These are phyloP conservation scores for Sebastes ruberrimus DNA, from an alignment of 2,797 vertebrate genomes.

Conservation along the genomic window DNA sequence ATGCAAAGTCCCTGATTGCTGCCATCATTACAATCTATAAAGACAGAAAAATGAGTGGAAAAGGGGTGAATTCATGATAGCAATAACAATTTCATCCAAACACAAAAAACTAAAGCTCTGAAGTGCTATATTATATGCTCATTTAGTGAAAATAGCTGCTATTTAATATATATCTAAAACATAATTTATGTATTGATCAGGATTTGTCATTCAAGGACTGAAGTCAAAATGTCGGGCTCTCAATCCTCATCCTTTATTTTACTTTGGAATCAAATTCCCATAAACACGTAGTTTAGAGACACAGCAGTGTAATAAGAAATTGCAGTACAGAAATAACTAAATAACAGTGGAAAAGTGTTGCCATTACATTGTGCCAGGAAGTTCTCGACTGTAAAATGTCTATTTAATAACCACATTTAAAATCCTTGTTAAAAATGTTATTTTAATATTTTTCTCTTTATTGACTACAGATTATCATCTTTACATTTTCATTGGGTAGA, in stretches of 20 bases:
- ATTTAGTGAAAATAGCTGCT: background rate
- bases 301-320: background rate
- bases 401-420: too few species aligned
- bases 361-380: too few species aligned
- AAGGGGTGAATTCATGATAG: background rate
- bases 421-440: too few species aligned
- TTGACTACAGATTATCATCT: too few species aligned
- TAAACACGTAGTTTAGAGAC: background rate
- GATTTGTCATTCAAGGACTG: background rate
- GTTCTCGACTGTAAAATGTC: too few species aligned
- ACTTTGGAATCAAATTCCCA: background rate
- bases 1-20: constrained; percentile 68
- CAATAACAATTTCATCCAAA: background rate
- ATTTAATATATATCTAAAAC: background rate
- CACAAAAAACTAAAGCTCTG: background rate
- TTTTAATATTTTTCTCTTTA: too few species aligned
- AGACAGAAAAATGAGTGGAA: background rate
- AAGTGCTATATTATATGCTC: background rate
- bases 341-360: too few species aligned
- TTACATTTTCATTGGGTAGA: too few species aligned
- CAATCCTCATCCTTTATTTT: background rate
- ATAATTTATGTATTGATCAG: background rate
- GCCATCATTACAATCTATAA: constrained; percentile 88
- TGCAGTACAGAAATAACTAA: background rate
- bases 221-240: background rate